Conservation (phyloP, 1,140 invertebrate genomes). For the Hormaphis cornu region DNA sequence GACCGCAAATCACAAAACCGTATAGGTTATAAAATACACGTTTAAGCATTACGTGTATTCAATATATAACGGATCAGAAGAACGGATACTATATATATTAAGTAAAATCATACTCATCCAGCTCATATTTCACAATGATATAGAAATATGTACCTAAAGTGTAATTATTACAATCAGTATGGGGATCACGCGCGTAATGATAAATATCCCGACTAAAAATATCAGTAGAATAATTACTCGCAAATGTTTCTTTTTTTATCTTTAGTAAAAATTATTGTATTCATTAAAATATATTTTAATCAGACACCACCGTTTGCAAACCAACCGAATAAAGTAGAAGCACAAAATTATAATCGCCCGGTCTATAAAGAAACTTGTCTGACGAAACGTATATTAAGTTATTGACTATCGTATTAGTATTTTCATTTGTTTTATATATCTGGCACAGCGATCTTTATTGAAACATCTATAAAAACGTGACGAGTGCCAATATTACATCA, state of each 20-base stretch:
- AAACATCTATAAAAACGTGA: conserved; percentile 13
- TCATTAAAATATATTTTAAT: no score
- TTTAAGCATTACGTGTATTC: background rate
- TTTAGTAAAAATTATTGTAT: no score
- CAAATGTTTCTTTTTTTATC: no score
- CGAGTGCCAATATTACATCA: background rate
- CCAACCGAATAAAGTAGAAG: no score
- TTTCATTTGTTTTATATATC: background rate
- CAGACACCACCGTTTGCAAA: no score
- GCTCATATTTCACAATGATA: background rate
- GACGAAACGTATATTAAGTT: background rate
- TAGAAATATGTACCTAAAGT: background rate
- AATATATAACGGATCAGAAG: background rate
- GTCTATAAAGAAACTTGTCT: no score
- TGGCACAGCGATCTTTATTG: background rate
- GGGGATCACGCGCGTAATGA: no score
- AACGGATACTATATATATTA: background rate
- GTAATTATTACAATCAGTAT: background rate
- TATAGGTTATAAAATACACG: background rate
- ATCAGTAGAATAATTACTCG: no score
- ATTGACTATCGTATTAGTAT: background rate
- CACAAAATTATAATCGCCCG: no score
- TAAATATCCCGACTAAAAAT: no score
- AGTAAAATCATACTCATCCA: no score
- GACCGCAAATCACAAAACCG: background rate